Percentiles rank a stretch among this genome's conserved stretches.
Conservation (phyloP, 2,113 vertebrate genomes). For the Uria lomvia region DNA sequence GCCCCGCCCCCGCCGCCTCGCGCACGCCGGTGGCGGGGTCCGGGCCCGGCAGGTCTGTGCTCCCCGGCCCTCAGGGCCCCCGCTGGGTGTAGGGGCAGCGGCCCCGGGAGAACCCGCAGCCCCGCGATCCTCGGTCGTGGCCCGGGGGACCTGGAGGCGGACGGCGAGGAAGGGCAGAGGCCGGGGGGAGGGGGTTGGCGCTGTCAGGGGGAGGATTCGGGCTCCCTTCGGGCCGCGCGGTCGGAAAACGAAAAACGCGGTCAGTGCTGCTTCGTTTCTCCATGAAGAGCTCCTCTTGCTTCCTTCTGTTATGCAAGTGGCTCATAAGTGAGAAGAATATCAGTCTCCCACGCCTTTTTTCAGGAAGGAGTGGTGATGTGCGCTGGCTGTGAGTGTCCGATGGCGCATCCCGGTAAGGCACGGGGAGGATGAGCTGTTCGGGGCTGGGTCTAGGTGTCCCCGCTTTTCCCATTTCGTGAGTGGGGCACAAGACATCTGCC, state of each 20-base stretch:
- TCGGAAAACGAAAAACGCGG: neutral
- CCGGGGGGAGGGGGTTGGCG: too few relatives aligned
- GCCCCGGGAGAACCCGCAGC: neutral
- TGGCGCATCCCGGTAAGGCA: neutral
- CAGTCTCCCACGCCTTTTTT: neutral
- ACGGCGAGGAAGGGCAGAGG: neutral
- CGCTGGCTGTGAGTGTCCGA: rapidly evolving
- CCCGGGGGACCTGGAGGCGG: neutral
- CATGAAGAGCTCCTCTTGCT: neutral
- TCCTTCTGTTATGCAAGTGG: neutral
- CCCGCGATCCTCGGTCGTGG: neutral
- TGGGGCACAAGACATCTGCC: neutral
- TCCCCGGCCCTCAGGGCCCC: neutral
- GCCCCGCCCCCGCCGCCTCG: too few relatives aligned
- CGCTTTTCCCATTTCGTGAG: neutral
- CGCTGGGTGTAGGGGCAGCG: neutral
- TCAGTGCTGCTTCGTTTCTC: neutral
- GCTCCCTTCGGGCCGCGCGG: neutral
- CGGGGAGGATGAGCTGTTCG: neutral
- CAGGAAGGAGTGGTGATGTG: neutral
- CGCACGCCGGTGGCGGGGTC: too few relatives aligned
- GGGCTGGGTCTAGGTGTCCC: neutral
- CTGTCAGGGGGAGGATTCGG: neutral
- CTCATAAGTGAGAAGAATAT: neutral
- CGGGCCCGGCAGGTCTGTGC: too few relatives aligned